Evolutionary conservation across 2,888 invertebrate genomes (phyloP), one percentile per base, ranked within the genome.

Genomic region (Sepiola atlantica): DNA sequence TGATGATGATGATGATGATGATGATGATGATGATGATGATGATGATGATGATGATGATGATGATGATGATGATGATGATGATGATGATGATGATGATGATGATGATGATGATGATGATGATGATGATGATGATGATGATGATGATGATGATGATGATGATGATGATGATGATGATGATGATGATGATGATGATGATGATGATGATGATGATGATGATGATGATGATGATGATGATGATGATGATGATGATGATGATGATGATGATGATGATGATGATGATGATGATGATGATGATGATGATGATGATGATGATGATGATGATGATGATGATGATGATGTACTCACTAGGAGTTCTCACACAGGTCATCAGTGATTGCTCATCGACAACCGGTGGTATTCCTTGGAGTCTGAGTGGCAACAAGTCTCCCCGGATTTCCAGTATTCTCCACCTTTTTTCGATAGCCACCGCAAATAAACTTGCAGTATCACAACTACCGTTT

Each of bases 31-130:
- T 77, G 77, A 77, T 77, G 77, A 28, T 77, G 77, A 28, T 77
- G 77, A 77, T 77, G 77, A 28, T 77, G 77, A 77, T 77, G 77
- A 28, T 77, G 77, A 77, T 77, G 77, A 28, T 77, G 77, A 77
- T 77, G 77, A 77, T 77, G 77, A 77, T 77, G 77, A 28, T 77
- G 77, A 28, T 77, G 77, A 77, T 77, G 77, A 77, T 77, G 77
- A 77, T 77, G 77, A 77, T 77, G 77, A 77, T 77, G 77, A 77
- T 77, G 77, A 77, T 77, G 77, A 77, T 77, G 77, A 28, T 77
- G 77, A 77, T 77, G 77, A 28, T 77, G 77, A 77, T 77, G 77
- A 77, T 77, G 77, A 77, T 77, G 77, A 77, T 77, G 77, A 28
- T 77, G 77, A 77, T 77, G 77, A 28, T 77, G 77, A 28, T 77